A percentile compares a stretch with the other conserved stretches of the same genome.
These are phyloP conservation scores for Rhinogobio ventralis DNA, from an alignment of 2,797 vertebrate genomes.

Conservation along the genomic window DNA sequence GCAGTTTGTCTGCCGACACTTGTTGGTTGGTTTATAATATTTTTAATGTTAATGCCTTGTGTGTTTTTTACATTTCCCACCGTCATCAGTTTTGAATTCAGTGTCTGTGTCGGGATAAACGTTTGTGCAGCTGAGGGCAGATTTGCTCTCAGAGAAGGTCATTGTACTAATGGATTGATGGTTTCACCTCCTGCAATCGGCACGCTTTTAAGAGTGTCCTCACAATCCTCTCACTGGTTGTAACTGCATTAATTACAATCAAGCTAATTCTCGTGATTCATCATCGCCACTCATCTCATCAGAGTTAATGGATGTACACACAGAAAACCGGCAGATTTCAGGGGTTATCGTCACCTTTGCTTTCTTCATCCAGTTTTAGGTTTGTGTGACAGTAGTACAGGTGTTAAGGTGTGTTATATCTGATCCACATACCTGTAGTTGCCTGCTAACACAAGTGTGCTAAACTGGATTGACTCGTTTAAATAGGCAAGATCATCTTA, in stretches of 20 bases:
- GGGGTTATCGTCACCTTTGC: neutral
- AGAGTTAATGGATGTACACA: neutral
- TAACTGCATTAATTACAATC: conserved; percentile 59
- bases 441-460: neutral
- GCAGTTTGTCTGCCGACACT: neutral
- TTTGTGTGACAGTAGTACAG: neutral
- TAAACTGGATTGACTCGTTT: neutral
- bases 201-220: neutral
- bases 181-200: conserved; percentile 16
- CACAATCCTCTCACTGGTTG: conserved; percentile 50
- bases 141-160: neutral
- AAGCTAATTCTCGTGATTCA: conserved; percentile 50
- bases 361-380: neutral
- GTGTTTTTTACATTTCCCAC: neutral
- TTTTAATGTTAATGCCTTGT: neutral
- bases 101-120: neutral
- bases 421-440: neutral
- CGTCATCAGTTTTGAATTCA: too few relatives aligned
- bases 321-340: neutral
- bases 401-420: neutral
- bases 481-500: neutral
- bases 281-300: conserved; percentile 11
- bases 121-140: neutral
- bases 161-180: conserved; percentile 31
- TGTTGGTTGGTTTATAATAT: neutral